phyloP scores from a whole-genome alignment of 1,140 invertebrate genomes.

The Cyclina sinensis region DNA sequence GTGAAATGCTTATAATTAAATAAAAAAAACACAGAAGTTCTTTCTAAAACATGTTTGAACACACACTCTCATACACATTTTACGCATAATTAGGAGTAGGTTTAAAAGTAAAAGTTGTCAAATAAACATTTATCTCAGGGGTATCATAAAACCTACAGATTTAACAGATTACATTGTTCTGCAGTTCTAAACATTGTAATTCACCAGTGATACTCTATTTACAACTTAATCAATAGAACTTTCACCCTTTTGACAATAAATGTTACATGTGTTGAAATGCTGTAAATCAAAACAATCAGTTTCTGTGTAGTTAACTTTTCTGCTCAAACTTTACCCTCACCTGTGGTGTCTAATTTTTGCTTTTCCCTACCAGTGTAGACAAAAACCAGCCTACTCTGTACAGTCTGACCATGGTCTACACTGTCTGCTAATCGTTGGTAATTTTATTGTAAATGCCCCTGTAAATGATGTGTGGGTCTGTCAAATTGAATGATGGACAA shows the following conservation, averaged over 20 bases:
- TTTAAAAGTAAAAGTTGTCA: constrained; percentile 18
- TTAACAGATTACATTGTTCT: not conserved
- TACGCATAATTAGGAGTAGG: constrained; percentile 21
- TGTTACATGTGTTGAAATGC: not conserved
- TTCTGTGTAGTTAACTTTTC: no score
- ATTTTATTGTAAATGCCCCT: no score
- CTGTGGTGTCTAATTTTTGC: no score
- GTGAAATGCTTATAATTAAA: not conserved
- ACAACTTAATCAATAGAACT: not conserved
- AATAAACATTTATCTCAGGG: not conserved
- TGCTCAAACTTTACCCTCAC: no score
- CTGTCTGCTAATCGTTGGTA: no score
- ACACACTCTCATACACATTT: no score
- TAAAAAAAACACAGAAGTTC: not conserved
- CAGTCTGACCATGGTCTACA: no score
- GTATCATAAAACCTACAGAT: constrained; percentile 11
- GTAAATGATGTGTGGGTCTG: no score
- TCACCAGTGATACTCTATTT: not conserved
- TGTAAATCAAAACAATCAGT: not conserved
- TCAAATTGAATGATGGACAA: no score
- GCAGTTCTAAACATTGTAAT: not conserved
- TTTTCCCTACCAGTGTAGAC: no score
- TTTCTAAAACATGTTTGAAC: not conserved
- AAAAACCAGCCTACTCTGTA: no score
- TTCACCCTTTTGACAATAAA: not conserved